Percentiles rank a stretch among this genome's conserved stretches.
These are phyloP conservation scores for Chanos chanos DNA, from an alignment of 2,797 vertebrate species.

Conservation along the genomic window DNA sequence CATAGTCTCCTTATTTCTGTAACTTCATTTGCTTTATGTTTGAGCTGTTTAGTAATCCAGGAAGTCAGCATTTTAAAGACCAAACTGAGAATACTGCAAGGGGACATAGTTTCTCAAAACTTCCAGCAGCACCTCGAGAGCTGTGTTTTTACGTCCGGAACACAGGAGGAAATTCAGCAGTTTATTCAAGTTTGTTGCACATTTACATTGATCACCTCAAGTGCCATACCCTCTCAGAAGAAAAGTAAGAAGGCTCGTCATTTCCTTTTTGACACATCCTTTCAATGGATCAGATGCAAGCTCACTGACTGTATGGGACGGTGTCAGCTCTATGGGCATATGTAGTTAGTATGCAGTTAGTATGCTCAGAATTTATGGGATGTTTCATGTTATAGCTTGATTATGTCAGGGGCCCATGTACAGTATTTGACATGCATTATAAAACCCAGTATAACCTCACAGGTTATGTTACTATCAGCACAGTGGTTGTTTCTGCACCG, in stretches of 20 bases:
- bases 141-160: constrained; percentile 58
- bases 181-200: constrained; percentile 51
- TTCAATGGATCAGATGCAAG: constrained; percentile 57
- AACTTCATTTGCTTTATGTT: constrained; percentile 54
- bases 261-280: constrained; percentile 59
- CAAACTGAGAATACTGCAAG: constrained; percentile 58
- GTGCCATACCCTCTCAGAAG: no score
- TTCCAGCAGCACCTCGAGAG: constrained; percentile 56
- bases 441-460: constrained; percentile 4
- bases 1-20: constrained; percentile 52
- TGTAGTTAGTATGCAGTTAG: constrained; percentile 35
- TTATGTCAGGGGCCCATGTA: neutral
- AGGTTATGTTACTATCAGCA: constrained; percentile 50
- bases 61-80: constrained; percentile 59
- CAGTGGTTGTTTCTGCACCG: constrained; percentile 62
- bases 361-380: neutral
- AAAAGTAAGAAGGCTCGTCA: no score
- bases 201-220: constrained; percentile 42
- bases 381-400: neutral
- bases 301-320: constrained; percentile 53
- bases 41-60: constrained; percentile 58
- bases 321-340: constrained; percentile 31
- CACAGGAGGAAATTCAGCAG: constrained; percentile 66
- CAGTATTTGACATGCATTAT: constrained; percentile 1
- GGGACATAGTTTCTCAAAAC: constrained; percentile 59